Base-by-base conservation (phyloP, 2,797 vertebrate genomes). In the Manis crassicaudata region DNA sequence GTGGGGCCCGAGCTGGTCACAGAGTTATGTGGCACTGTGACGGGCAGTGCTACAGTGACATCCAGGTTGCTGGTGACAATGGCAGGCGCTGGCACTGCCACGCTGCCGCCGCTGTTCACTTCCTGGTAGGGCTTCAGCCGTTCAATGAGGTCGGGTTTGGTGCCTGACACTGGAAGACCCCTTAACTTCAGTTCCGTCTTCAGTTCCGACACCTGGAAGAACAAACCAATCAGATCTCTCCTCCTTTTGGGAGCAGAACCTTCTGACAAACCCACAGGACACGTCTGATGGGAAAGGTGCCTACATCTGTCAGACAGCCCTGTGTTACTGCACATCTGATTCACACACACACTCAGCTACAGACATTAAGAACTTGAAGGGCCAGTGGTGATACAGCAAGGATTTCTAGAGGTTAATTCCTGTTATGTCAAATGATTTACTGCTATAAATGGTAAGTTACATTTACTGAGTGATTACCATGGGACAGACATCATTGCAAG, bases 131-230 rank as follows among this genome's bases (percentile, higher is more conserved):
- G 98, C 98, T 99, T 99, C 23, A 99, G 98, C 83, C 99, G 99
- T 96, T 99, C 99, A 84, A 99, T 99, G 92, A 99, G 99, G 97
- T 99, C 99, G 0, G 98, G 99, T 98, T 99, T 99, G 76, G 99
- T 99, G 96, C 99, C 99, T 40, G 99, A 99, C 91, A 99, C 99
- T 3, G 99, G 99, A 86, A 99, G 98, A 43, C 99, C 99, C 97
- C 99, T 98, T 82, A 99, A 97, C 98, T 99, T 99, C 92, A 99
- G 98, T 97, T 99, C 99, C 98, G 99, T 98, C 98, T 99, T 99
- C 98, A 99, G 99, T 97, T 99, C 99, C 1, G 99, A 99, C 75
- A 99, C 99, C 99, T 99, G 20, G 88, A 97, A 93, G 86, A 3
- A 82, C 23, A 96, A 73, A 96, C 27, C 87, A 0, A 83, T 76